Percentiles rank a stretch among this genome's conserved stretches.
Evolutionary conservation across 1,140 invertebrate species (phyloP).

Genomic region (Lepidurus packardi): DNA sequence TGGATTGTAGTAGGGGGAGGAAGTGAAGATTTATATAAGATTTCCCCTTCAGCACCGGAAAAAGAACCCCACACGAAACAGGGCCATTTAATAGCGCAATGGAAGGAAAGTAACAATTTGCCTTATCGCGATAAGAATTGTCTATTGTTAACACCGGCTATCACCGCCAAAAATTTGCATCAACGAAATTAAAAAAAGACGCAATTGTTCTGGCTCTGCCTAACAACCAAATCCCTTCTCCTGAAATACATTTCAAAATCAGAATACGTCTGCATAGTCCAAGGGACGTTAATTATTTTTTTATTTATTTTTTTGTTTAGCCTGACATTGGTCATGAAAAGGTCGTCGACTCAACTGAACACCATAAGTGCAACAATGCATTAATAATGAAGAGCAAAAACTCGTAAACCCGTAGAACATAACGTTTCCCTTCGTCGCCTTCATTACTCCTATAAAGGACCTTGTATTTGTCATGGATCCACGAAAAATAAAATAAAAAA

Average conservation of each 20-base stretch:
- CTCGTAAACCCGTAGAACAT: not conserved
- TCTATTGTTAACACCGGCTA: not conserved
- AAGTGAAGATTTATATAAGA: not conserved
- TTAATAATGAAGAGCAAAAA: not conserved
- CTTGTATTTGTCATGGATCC: not conserved
- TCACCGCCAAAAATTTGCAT: not conserved
- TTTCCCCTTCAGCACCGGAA: conserved; percentile 8
- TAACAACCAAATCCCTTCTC: too few species aligned
- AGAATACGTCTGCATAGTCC: too few species aligned
- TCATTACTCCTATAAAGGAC: not conserved
- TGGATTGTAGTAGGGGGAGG: not conserved
- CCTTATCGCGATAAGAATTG: not conserved
- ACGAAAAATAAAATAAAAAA: not conserved
- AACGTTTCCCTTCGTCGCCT: not conserved
- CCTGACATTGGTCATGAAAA: conserved; percentile 4
- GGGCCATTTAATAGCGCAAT: not conserved
- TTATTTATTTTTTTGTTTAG: not conserved
- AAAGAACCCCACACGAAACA: not conserved
- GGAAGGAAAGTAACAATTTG: conserved; percentile 6
- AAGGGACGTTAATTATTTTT: too few species aligned
- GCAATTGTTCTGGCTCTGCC: too few species aligned
- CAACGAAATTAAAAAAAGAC: not conserved
- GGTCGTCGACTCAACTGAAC: not conserved
- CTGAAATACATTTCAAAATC: too few species aligned
- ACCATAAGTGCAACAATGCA: not conserved